Evolutionary conservation across 2,113 vertebrate genomes (phyloP).

Genomic region (Scomber scombrus): DNA sequence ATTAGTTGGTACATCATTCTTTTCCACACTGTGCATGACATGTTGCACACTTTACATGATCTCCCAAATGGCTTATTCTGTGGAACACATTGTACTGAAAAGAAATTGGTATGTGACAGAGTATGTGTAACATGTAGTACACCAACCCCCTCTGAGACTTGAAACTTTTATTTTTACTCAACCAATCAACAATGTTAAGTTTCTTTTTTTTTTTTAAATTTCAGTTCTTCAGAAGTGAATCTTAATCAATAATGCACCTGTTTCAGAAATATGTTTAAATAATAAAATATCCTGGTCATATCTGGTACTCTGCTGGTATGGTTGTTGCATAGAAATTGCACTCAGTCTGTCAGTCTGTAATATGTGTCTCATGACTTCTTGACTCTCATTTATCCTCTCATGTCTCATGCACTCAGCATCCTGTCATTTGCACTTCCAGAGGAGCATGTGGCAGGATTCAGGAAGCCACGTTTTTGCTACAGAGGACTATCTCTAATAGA

Average conservation of each 20-base stretch:
- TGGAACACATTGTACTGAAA: background rate
- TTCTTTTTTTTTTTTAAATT: too few species aligned
- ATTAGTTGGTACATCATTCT: conserved; percentile 57
- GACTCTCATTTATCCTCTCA: conserved; percentile 18
- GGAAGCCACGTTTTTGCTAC: background rate
- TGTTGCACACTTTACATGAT: conserved; percentile 4
- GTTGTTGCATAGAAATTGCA: background rate
- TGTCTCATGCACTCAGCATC: conserved; percentile 21
- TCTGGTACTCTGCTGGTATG: conserved; percentile 5
- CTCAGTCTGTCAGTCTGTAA: conserved; percentile 14
- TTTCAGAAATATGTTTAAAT: background rate
- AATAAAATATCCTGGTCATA: background rate
- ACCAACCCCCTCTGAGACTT: background rate
- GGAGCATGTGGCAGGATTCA: conserved; percentile 16
- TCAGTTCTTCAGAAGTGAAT: too few species aligned
- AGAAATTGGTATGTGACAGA: background rate
- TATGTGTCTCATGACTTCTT: conserved; percentile 3
- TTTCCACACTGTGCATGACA: conserved; percentile 20
- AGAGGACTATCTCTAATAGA: conserved; percentile 32
- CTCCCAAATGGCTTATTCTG: background rate
- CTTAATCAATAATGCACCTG: too few species aligned
- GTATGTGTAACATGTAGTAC: background rate
- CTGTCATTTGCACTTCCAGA: conserved; percentile 26
- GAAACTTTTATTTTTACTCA: too few species aligned
- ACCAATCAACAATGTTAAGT: background rate